Evolutionary conservation across 2,113 vertebrate species (phyloP).

Genomic region (Cromileptes altivelis): DNA sequence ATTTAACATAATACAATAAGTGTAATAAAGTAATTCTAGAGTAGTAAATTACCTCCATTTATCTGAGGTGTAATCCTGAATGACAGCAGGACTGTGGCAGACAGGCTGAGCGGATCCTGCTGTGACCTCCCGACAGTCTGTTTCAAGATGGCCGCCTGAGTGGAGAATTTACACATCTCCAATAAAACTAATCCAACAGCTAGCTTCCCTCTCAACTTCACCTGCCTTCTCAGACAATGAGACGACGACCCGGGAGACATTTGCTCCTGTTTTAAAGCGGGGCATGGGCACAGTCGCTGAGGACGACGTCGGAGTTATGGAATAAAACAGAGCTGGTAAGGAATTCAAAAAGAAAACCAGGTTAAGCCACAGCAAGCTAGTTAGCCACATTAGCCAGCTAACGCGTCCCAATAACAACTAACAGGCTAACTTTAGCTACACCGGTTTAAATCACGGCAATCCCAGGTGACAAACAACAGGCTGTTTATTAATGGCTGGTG

Average conservation of each 20-base stretch:
- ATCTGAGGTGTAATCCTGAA: not conserved
- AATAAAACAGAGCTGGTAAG: slow-evolving; percentile 62
- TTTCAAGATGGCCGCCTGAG: slow-evolving; percentile 74
- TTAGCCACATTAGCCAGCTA: slow-evolving; percentile 55
- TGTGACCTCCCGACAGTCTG: slow-evolving; percentile 55
- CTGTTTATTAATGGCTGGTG: not conserved
- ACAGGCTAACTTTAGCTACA: slow-evolving; percentile 35
- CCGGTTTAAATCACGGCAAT: not conserved
- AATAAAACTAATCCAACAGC: slow-evolving; percentile 47
- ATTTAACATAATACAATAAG: no score
- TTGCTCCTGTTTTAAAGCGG: not conserved
- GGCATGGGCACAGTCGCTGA: not conserved
- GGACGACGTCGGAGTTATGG: slow-evolving; percentile 44
- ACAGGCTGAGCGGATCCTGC: slow-evolving; percentile 9
- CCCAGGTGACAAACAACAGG: slow-evolving; percentile 14
- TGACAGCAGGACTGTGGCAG: not conserved
- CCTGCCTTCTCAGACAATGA: not conserved
- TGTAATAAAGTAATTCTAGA: no score
- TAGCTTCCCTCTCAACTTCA: not conserved
- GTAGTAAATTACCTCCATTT: not conserved
- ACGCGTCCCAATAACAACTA: not conserved
- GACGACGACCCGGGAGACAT: not conserved
- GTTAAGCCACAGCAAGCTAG: slow-evolving; percentile 16
- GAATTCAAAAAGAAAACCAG: slow-evolving; percentile 13
- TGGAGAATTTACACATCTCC: slow-evolving; percentile 43